Evolutionary conservation across 2,888 invertebrate species (phyloP).

Genomic region (Mongoloraphidia duomilia): DNA sequence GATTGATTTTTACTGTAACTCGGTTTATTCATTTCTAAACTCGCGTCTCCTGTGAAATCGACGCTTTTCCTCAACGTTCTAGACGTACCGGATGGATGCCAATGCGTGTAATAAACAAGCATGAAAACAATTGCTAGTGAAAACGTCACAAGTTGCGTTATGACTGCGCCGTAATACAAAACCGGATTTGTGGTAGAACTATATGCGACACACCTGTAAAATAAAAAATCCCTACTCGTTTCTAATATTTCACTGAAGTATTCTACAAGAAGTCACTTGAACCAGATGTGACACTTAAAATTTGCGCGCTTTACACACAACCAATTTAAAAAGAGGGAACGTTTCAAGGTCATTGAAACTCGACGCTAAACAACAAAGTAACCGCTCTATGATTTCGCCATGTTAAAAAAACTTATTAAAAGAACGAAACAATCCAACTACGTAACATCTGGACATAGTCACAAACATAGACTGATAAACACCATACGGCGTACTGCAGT

Average conservation of each 20-base stretch:
- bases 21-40: slow-evolving; percentile 17
- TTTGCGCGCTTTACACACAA: too few species aligned
- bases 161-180: slow-evolving; percentile 30
- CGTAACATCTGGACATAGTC: too few species aligned
- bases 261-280: too few species aligned
- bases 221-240: too few species aligned
- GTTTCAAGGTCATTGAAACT: too few species aligned
- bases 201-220: slow-evolving; percentile 29
- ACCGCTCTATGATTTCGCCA: too few species aligned
- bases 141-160: slow-evolving; percentile 27
- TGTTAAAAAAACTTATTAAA: too few species aligned
- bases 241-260: too few species aligned
- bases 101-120: slow-evolving; percentile 30
- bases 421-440: too few species aligned
- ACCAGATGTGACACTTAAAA: too few species aligned
- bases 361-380: too few species aligned
- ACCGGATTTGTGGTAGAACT: slow-evolving; percentile 27
- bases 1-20: slow-evolving; percentile 22
- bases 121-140: slow-evolving; percentile 28
- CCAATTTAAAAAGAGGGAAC: too few species aligned
- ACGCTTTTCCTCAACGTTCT: slow-evolving; percentile 2
- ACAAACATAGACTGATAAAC: background rate
- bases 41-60: background rate
- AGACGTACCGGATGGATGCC: slow-evolving; percentile 26
- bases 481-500: background rate